phyloP scores from a whole-genome alignment of 2,113 vertebrate genomes.

The Thunnus thynnus region DNA sequence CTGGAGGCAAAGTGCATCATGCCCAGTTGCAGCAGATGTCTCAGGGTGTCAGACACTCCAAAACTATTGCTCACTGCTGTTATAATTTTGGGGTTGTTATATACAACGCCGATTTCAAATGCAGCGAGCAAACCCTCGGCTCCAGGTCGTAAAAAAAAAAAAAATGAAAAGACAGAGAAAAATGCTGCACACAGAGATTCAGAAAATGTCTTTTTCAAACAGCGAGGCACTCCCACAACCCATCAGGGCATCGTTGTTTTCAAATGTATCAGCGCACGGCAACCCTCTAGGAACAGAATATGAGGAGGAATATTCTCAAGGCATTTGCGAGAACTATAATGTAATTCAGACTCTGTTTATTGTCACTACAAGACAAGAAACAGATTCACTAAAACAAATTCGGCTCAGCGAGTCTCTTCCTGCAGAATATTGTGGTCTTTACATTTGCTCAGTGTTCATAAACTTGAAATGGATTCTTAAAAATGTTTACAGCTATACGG shows the following conservation, averaged over 20 bases:
- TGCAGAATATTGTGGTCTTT: neutral
- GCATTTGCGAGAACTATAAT: neutral
- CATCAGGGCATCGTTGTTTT: neutral
- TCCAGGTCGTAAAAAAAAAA: too few species aligned
- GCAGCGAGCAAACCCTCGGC: neutral
- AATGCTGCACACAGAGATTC: neutral
- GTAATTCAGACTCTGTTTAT: constrained; percentile 33
- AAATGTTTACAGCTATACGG: neutral
- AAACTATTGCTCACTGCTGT: neutral
- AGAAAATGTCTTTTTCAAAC: neutral
- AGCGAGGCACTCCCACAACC: neutral
- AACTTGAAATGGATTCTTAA: neutral
- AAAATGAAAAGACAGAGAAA: constrained; percentile 16
- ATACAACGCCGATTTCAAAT: constrained; percentile 5
- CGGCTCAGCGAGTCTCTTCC: neutral
- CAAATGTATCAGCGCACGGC: neutral
- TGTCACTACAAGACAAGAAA: constrained; percentile 3
- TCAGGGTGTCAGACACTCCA: constrained; percentile 8
- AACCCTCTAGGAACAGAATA: neutral
- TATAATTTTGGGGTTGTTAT: neutral
- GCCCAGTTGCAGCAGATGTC: constrained; percentile 31
- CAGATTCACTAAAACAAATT: constrained; percentile 19
- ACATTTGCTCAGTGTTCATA: constrained; percentile 13
- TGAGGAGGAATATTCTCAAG: constrained; percentile 27
- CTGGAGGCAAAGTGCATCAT: constrained; percentile 30